Conservation (phyloP, 2,797 vertebrate species). For the Emydoidea blandingii region DNA sequence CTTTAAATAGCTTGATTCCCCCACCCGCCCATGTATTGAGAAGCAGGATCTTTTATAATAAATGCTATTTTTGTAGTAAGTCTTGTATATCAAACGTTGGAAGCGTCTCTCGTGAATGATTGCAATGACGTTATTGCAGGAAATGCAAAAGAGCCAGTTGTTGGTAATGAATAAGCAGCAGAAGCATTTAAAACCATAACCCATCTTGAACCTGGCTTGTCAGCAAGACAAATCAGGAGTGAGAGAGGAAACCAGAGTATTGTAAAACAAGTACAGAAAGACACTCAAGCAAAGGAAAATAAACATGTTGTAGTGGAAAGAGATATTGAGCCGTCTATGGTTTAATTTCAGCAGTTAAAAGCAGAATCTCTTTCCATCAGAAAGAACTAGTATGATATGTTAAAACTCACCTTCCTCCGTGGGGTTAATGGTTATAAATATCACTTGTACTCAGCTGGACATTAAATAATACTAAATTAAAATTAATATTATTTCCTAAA, state of each 20-base stretch:
- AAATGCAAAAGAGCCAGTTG: neutral
- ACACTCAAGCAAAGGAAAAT: neutral
- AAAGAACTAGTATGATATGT: neutral
- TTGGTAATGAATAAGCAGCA: neutral
- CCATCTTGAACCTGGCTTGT: neutral
- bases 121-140: neutral
- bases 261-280: neutral
- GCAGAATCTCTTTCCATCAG: neutral
- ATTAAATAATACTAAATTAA: neutral
- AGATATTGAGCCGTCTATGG: neutral
- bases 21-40: neutral
- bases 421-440: constrained; percentile 9
- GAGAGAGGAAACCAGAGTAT: neutral
- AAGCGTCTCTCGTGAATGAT: neutral
- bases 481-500: neutral
- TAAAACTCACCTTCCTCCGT: constrained; percentile 31
- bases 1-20: neutral
- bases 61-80: neutral
- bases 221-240: neutral
- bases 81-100: neutral
- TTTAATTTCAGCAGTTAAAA: neutral
- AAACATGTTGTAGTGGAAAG: neutral
- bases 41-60: neutral
- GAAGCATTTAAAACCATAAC: neutral
- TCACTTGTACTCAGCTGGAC: neutral